A percentile compares a stretch with the other conserved stretches of the same genome.
These are phyloP conservation scores for Dreissena polymorpha DNA, from an alignment of 1,140 invertebrate species.

Conservation along the genomic window DNA sequence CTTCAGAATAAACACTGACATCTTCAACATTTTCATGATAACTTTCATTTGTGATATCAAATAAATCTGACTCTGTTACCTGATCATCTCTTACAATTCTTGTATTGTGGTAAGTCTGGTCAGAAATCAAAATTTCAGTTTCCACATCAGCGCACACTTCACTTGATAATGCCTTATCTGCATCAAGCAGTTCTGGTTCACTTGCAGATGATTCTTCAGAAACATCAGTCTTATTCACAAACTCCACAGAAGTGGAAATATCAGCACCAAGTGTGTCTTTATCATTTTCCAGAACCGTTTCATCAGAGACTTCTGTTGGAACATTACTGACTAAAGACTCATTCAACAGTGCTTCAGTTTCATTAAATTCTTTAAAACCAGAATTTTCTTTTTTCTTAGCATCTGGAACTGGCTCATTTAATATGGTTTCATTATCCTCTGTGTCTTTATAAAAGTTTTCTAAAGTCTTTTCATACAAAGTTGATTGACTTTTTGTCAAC, in stretches of 20 bases:
- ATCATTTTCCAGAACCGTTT: background rate
- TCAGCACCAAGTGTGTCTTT: constrained; percentile 17
- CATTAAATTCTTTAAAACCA: background rate
- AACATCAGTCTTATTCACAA: constrained; percentile 45
- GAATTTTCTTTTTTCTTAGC: background rate
- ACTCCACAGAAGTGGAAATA: constrained; percentile 49
- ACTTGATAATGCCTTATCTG: constrained; percentile 19
- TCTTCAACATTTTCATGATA: constrained; percentile 7
- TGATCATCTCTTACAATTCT: too few relatives aligned
- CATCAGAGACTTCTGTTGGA: too few relatives aligned
- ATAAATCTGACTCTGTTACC: background rate
- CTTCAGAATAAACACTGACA: background rate
- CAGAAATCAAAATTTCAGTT: too few relatives aligned
- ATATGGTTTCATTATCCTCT: background rate
- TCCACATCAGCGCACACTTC: background rate
- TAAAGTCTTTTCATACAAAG: background rate
- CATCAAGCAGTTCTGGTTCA: constrained; percentile 44
- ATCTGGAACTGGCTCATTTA: background rate
- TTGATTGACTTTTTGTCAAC: background rate
- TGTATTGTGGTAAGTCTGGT: too few relatives aligned
- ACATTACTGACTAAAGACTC: too few relatives aligned
- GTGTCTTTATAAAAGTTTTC: background rate
- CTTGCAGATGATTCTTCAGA: constrained; percentile 42
- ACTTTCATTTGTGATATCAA: background rate
- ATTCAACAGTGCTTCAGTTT: background rate